Conservation (phyloP, 2,888 invertebrate species). For the Andricus quercusramuli region DNA sequence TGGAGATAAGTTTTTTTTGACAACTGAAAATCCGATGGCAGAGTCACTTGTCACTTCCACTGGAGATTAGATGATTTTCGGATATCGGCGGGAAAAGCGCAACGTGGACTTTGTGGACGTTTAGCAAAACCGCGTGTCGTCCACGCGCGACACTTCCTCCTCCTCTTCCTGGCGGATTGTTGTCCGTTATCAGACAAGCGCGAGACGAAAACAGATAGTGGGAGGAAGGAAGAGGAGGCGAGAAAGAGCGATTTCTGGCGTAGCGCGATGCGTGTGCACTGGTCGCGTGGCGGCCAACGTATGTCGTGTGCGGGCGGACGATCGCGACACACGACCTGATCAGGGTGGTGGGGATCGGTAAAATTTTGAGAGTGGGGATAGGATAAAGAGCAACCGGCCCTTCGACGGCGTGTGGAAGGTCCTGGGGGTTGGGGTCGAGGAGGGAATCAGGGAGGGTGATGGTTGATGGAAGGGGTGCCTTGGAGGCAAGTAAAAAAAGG, state of each 20-base stretch:
- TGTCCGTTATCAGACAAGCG: constrained; percentile 41
- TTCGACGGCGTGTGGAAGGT: constrained; percentile 42
- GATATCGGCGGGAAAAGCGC: constrained; percentile 19
- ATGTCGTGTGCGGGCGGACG: constrained; percentile 78
- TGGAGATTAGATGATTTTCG: constrained; percentile 6
- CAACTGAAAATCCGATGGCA: background rate
- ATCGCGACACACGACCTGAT: constrained; percentile 74
- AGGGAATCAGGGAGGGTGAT: constrained; percentile 55
- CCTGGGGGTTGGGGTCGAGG: constrained; percentile 42
- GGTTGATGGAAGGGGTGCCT: constrained; percentile 49
- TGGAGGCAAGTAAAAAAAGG: constrained; percentile 51
- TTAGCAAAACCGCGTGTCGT: constrained; percentile 18
- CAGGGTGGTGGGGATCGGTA: constrained; percentile 63
- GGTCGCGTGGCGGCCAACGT: constrained; percentile 79
- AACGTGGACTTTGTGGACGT: background rate
- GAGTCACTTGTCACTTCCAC: background rate
- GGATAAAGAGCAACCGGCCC: constrained; percentile 46
- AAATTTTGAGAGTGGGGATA: constrained; percentile 44
- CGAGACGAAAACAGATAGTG: constrained; percentile 32
- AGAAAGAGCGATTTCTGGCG: constrained; percentile 52
- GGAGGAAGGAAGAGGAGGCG: constrained; percentile 48
- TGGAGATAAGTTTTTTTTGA: background rate
- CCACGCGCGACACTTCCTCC: constrained; percentile 11
- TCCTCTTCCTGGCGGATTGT: constrained; percentile 29
- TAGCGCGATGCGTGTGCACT: constrained; percentile 71